phyloP scores from a whole-genome alignment of 2,113 vertebrate genomes.

The Corythoichthys intestinalis region DNA sequence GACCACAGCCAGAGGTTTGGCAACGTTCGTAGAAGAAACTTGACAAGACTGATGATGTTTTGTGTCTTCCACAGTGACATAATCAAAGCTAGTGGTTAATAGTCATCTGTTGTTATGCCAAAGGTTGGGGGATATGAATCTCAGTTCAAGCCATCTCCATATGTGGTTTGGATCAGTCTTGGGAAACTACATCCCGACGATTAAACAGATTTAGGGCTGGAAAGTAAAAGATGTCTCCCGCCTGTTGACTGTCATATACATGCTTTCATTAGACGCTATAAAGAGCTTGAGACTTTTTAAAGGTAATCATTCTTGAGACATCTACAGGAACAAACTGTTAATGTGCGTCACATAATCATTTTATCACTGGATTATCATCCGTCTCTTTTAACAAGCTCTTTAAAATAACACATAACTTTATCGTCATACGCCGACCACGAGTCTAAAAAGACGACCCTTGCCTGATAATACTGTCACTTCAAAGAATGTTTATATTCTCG shows the following conservation, averaged over 20 bases:
- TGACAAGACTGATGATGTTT: neutral
- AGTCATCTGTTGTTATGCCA: neutral
- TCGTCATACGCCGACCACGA: conserved; percentile 40
- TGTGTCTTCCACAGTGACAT: neutral
- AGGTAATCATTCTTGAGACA: conserved; percentile 57
- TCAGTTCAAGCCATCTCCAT: neutral
- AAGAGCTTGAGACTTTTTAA: conserved; percentile 46
- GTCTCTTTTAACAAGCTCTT: conserved; percentile 61
- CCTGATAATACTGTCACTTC: conserved; percentile 55
- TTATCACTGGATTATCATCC: conserved; percentile 54
- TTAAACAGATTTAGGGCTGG: neutral
- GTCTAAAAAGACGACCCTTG: conserved; percentile 57
- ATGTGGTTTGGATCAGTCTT: neutral
- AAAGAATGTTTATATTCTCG: conserved; percentile 65
- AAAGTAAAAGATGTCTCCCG: conserved; percentile 23
- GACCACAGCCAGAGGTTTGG: neutral
- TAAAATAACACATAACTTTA: conserved; percentile 62
- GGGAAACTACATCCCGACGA: neutral
- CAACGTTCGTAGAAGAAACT: neutral
- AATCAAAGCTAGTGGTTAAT: neutral
- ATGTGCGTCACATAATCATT: conserved; percentile 65
- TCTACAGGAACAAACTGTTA: conserved; percentile 58
- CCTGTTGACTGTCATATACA: conserved; percentile 47
- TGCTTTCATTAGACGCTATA: conserved; percentile 52
- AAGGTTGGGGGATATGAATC: neutral